phyloP scores from a whole-genome alignment of 1,140 invertebrate genomes.

The Nasonia giraulti region DNA sequence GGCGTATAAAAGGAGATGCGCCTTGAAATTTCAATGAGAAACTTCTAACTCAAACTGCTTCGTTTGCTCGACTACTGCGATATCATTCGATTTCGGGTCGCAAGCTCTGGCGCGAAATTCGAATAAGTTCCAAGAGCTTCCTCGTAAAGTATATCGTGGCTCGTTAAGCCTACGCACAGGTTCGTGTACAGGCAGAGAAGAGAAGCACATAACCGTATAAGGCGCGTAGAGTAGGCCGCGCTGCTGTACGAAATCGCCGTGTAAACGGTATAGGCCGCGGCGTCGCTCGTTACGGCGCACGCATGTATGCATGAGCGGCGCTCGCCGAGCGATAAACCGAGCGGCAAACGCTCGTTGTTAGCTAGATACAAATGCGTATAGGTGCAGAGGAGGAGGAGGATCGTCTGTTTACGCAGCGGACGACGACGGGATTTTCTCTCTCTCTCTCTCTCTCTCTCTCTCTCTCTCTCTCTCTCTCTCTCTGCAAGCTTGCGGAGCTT shows the following conservation, averaged over 20 bases:
- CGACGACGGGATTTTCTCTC: no score
- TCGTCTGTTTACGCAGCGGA: constrained; percentile 2
- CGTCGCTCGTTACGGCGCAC: background rate
- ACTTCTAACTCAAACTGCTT: no score
- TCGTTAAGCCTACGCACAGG: no score
- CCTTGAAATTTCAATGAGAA: background rate
- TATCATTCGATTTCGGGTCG: no score
- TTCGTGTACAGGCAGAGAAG: background rate
- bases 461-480: no score
- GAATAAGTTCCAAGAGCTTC: no score
- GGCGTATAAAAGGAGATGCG: background rate
- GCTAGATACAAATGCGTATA: background rate
- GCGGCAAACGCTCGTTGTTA: background rate
- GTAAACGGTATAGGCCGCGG: background rate
- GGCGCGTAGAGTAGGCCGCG: background rate
- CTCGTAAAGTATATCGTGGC: no score
- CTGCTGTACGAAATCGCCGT: background rate
- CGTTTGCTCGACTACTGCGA: no score
- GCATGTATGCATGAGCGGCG: constrained; percentile 14
- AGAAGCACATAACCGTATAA: background rate
- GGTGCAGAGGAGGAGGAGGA: no score
- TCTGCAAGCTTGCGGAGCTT: no score
- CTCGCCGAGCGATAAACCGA: constrained; percentile 3
- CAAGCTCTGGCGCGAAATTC: no score
- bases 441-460: no score